These are phyloP conservation scores for Staurois parvus DNA, from an alignment of 2,797 vertebrate genomes.

Conservation along the genomic window DNA sequence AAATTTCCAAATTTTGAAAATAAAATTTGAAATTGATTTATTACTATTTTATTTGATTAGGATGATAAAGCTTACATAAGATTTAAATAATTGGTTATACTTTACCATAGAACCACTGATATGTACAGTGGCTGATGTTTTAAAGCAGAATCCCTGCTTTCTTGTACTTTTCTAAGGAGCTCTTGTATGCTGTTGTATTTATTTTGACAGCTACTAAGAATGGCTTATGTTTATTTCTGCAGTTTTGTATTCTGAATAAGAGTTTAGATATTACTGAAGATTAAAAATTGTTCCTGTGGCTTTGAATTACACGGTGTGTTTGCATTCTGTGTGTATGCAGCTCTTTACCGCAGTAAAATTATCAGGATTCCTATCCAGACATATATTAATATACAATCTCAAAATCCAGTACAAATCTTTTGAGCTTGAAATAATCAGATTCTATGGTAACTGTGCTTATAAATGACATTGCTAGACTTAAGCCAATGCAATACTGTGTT, in stretches of 20 bases:
- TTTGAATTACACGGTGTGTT: neutral
- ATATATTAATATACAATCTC: slow-evolving; percentile 1
- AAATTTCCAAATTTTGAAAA: too few species aligned
- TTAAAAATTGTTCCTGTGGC: neutral
- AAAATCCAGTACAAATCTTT: slow-evolving; percentile 2
- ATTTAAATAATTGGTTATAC: too few species aligned
- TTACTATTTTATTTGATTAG: too few species aligned
- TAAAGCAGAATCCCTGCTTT: too few species aligned
- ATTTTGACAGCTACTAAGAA: neutral
- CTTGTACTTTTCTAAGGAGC: too few species aligned
- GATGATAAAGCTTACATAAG: too few species aligned
- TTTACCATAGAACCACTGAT: too few species aligned
- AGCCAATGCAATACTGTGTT: neutral
- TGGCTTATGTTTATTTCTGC: neutral
- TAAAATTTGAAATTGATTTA: too few species aligned
- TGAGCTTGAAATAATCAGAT: neutral
- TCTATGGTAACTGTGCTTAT: neutral
- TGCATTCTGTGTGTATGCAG: neutral
- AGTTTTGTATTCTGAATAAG: neutral
- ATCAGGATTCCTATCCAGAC: neutral
- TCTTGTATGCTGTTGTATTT: neutral
- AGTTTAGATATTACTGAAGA: neutral
- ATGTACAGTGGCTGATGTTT: too few species aligned
- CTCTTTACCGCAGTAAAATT: neutral
- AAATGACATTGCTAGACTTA: neutral